Percentiles rank a stretch among this genome's conserved stretches.
These are phyloP conservation scores for Etheostoma spectabile DNA, from an alignment of 2,113 vertebrate genomes.

Conservation along the genomic window DNA sequence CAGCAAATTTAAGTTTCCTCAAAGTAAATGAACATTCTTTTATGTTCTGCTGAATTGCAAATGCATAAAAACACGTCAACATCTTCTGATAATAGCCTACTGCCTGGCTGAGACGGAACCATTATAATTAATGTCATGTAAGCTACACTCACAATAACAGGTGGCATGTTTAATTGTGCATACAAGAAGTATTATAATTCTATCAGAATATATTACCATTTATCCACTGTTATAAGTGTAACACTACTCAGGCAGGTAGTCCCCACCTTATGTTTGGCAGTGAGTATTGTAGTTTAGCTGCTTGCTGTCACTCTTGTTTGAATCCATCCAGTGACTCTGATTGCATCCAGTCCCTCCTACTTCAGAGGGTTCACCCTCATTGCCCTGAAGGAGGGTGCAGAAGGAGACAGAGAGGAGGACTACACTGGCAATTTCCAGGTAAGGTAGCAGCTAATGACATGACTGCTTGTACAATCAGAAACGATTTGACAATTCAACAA, in stretches of 20 bases:
- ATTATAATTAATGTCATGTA: constrained; percentile 1
- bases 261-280: not conserved
- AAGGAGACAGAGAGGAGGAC: constrained; percentile 94
- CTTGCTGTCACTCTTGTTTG: constrained; percentile 52
- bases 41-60: constrained; percentile 9
- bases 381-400: constrained; percentile 91
- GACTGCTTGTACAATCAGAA: not conserved
- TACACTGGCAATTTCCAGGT: constrained; percentile 96
- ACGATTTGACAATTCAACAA: not conserved
- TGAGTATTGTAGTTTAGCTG: not conserved
- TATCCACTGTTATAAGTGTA: constrained; percentile 9
- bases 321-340: constrained; percentile 88
- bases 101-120: not conserved
- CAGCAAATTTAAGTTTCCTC: constrained; percentile 8
- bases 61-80: not conserved
- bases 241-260: not conserved
- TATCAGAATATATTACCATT: not conserved
- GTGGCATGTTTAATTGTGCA: not conserved
- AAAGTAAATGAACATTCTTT: constrained; percentile 17
- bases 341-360: constrained; percentile 91
- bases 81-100: not conserved
- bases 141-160: not conserved
- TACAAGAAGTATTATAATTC: not conserved
- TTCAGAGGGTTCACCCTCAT: constrained; percentile 97
- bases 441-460: constrained; percentile 52